Conservation (phyloP, 2,888 invertebrate genomes). For the Marasmarcha lunaedactyla region DNA sequence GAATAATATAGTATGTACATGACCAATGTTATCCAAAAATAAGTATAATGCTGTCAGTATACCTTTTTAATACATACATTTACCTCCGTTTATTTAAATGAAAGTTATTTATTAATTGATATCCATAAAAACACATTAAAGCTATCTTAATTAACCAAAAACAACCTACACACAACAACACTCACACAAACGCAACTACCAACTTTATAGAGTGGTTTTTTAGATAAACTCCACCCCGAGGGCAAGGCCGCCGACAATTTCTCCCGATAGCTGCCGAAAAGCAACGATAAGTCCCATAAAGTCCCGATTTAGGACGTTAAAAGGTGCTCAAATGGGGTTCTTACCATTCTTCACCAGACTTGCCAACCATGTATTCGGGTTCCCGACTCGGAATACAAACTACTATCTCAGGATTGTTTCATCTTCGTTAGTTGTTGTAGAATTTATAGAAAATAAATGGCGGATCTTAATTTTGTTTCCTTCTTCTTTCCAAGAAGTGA, state of each 20-base stretch:
- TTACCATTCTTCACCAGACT: conserved; percentile 57
- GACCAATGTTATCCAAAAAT: too few relatives aligned
- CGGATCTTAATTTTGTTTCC: too few relatives aligned
- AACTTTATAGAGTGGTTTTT: conserved; percentile 43
- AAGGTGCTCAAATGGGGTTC: conserved; percentile 64
- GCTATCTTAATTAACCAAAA: background rate
- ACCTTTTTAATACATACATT: too few relatives aligned
- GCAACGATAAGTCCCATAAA: conserved; percentile 30
- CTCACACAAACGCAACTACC: too few relatives aligned
- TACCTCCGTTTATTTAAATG: background rate
- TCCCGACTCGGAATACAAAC: too few relatives aligned
- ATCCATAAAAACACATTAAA: background rate
- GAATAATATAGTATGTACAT: too few relatives aligned
- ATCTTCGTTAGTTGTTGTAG: too few relatives aligned
- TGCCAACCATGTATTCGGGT: conserved; percentile 21
- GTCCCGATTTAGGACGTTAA: conserved; percentile 65
- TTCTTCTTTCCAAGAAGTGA: too few relatives aligned
- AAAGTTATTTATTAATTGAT: background rate
- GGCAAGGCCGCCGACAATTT: conserved; percentile 46
- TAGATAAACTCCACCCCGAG: conserved; percentile 34
- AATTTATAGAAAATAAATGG: too few relatives aligned
- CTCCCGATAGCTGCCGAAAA: conserved; percentile 52
- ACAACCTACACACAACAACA: background rate
- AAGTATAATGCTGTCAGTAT: too few relatives aligned
- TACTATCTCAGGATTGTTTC: too few relatives aligned